Evolutionary conservation across 2,797 vertebrate species (phyloP).

Genomic region (Rhinoraja longicauda): DNA sequence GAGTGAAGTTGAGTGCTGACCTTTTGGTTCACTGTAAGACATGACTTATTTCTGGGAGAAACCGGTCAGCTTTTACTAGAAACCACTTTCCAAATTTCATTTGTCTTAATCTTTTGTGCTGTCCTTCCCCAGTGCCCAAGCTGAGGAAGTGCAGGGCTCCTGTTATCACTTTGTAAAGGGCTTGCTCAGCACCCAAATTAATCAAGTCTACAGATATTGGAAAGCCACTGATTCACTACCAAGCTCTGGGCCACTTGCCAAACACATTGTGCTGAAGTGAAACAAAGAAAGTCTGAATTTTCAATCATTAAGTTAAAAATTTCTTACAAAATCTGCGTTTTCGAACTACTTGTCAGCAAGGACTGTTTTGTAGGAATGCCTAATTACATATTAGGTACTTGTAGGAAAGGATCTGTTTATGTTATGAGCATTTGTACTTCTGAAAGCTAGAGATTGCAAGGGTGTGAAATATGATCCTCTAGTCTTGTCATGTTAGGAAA

Average conservation of each 20-base stretch:
- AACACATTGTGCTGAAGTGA: not conserved
- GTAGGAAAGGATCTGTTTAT: not conserved
- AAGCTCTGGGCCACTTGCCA: not conserved
- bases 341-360: not conserved
- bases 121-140: conserved; percentile 6
- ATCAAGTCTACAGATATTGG: conserved; percentile 33
- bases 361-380: not conserved
- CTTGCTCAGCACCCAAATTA: conserved; percentile 23
- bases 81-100: conserved; percentile 35
- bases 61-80: not conserved
- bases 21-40: not conserved
- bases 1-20: not conserved
- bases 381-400: not conserved
- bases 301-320: conserved; percentile 14
- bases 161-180: conserved; percentile 36
- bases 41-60: conserved; percentile 5
- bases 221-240: conserved; percentile 10
- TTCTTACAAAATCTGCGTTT: not conserved
- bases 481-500: not conserved
- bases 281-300: not conserved
- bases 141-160: conserved; percentile 33
- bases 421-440: not conserved
- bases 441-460: not conserved
- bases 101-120: conserved; percentile 35
- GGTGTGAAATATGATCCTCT: not conserved